Evolutionary conservation across 2,888 invertebrate species (phyloP).

Genomic region (Nysson spinosus): DNA sequence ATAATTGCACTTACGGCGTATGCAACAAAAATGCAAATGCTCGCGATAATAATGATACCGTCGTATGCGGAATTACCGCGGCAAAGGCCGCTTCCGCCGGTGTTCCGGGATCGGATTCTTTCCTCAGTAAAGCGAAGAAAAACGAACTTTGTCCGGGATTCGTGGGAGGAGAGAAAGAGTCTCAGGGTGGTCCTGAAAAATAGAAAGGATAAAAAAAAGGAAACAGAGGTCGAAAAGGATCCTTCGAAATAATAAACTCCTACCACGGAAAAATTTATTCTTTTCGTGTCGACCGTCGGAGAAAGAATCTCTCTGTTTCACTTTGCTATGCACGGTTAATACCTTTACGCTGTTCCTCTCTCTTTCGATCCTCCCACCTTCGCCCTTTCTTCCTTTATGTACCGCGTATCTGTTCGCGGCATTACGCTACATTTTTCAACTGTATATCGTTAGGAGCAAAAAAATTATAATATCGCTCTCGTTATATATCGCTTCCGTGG

Average conservation of each 20-base stretch:
- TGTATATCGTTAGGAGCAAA: too few relatives aligned
- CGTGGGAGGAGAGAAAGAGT: background rate
- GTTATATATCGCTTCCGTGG: too few relatives aligned
- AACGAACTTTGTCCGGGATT: conserved; percentile 13
- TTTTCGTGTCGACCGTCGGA: conserved; percentile 11
- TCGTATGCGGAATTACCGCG: conserved; percentile 13
- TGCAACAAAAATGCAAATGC: conserved; percentile 52
- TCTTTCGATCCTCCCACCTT: too few relatives aligned
- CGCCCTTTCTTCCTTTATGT: too few relatives aligned
- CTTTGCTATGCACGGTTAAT: background rate
- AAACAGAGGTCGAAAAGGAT: conserved; percentile 31
- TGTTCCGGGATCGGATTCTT: conserved; percentile 5
- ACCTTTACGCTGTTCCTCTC: background rate
- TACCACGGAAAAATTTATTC: conserved; percentile 33
- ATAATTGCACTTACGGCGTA: conserved; percentile 37
- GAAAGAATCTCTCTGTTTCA: background rate
- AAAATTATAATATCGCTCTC: too few relatives aligned
- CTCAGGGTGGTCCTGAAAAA: background rate
- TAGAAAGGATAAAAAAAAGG: conserved; percentile 28
- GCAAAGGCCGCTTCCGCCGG: conserved; percentile 5
- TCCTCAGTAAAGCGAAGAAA: background rate
- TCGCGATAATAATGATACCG: conserved; percentile 39
- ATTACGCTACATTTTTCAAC: too few relatives aligned
- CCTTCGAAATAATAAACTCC: conserved; percentile 52
- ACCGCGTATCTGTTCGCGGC: too few relatives aligned